Base-by-base conservation (phyloP, 2,888 invertebrate species). In the Pammene aurita region DNA sequence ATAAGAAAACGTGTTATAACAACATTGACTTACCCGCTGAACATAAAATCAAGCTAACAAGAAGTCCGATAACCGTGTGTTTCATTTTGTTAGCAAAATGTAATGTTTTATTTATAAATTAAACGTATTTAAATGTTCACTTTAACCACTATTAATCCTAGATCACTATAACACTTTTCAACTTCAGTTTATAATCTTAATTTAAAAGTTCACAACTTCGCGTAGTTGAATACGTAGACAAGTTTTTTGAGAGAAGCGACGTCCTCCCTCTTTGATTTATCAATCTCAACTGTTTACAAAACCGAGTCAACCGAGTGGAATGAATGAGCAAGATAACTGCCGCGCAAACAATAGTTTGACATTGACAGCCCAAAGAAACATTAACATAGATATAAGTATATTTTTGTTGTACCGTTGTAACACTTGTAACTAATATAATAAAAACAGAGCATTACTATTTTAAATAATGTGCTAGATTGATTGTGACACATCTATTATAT, bases 171-270 rank as follows among this genome's bases (percentile, higher is more conserved):
- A 55, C 63, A 68, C 57, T 2, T 16, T 26, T 10, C 10, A 57
- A 64, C 35, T 46, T 44, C 9, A 41, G 46, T 42, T 13, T n/a
- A 48, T 60, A 55, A 55, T 65, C 50, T 48, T 44, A 34, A 16
- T 34, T 44, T 55, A 13, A 46, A 65, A 48, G 52, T 63, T 66
- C 18, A 60, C 16, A 42, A 67, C 50, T 62, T 74, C 75, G 71
- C 83, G 83, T 80, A 75, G 74, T 74, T 69, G 63, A 77, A 77
- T 74, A 80, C 83, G 84, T 74, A 79, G 77, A 72, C 70, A 80
- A 77, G 72, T 73, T 77, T 75, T 70, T 56, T 10, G 10, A 46
- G 16, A 71, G 61, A 48, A 54, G 38, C 67, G 72, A 76, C 84
- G 73, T 80, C 76, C 73, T 71, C 16, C 55, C 72, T 26, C 70